Evolutionary conservation across 2,888 invertebrate species (phyloP).

Genomic region (Ceramica pisi): DNA sequence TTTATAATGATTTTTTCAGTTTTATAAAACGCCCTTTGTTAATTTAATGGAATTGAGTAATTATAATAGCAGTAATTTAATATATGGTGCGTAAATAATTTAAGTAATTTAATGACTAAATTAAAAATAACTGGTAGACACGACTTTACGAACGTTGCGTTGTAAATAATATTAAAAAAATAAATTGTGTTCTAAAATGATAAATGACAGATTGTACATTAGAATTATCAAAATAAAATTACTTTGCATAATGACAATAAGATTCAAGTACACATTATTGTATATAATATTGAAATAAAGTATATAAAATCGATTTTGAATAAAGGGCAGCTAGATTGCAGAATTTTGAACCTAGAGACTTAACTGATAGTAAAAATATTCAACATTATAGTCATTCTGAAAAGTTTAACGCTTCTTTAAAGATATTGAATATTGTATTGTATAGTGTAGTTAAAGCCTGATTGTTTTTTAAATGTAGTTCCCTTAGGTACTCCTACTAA

Average conservation of each 20-base stretch:
- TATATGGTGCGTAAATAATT: conserved; percentile 30
- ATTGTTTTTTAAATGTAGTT: background rate
- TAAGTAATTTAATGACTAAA: conserved; percentile 9
- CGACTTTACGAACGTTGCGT: background rate
- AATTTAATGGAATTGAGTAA: conserved; percentile 44
- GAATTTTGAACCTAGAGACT: too few species aligned
- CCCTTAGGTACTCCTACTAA: background rate
- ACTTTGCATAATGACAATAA: conserved; percentile 60
- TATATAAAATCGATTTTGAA: too few species aligned
- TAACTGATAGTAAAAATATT: too few species aligned
- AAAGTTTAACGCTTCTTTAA: background rate
- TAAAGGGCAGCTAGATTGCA: too few species aligned
- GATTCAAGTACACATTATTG: conserved; percentile 53
- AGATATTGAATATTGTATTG: background rate
- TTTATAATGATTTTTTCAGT: conserved; percentile 1
- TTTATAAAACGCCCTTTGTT: conserved; percentile 22
- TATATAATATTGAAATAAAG: conserved; percentile 23
- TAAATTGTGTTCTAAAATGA: conserved; percentile 1
- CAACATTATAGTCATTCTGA: background rate
- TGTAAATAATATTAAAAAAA: conserved; percentile 51
- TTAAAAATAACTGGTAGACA: background rate
- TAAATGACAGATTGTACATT: conserved; percentile 41
- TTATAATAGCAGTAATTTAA: conserved; percentile 12
- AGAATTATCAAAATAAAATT: conserved; percentile 31
- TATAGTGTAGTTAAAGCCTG: background rate